These are phyloP conservation scores for Macrotrachela quadricornifera DNA, from an alignment of 1,140 invertebrate genomes.

Conservation along the genomic window DNA sequence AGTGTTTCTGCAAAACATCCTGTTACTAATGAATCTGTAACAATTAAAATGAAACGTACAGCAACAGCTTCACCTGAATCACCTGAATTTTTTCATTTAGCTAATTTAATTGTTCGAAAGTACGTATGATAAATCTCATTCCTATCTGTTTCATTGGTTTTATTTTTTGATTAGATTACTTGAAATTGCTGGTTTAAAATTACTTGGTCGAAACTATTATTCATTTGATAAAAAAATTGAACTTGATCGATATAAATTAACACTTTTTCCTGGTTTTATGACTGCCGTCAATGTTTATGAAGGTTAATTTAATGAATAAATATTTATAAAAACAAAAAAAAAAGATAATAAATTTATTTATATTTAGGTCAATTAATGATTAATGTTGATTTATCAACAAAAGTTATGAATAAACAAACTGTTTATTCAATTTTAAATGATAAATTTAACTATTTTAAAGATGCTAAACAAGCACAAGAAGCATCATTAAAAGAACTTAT, in stretches of 20 bases:
- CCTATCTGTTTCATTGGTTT: background rate
- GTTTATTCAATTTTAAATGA: constrained; percentile 41
- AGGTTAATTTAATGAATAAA: constrained; percentile 54
- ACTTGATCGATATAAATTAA: constrained; percentile 30
- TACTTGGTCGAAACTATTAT: constrained; percentile 4
- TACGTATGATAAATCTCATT: background rate
- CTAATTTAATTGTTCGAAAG: constrained; percentile 5
- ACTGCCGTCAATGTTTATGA: constrained; percentile 60
- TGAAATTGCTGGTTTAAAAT: constrained; percentile 3
- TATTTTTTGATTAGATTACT: background rate
- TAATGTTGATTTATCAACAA: constrained; percentile 26
- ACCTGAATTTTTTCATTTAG: constrained; percentile 3
- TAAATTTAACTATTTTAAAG: constrained; percentile 50
- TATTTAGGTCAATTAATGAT: constrained; percentile 19
- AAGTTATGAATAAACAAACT: constrained; percentile 24
- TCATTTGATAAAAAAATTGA: too few species aligned
- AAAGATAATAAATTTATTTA: constrained; percentile 51
- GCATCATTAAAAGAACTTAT: too few species aligned
- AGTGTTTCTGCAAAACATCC: background rate
- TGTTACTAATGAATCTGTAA: background rate
- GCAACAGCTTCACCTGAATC: background rate
- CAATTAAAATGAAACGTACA: constrained; percentile 2
- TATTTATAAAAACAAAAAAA: constrained; percentile 51
- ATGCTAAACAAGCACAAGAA: background rate
- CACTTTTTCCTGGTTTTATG: constrained; percentile 63